Conservation (phyloP, 2,113 vertebrate genomes). For the Zapus hudsonius region DNA sequence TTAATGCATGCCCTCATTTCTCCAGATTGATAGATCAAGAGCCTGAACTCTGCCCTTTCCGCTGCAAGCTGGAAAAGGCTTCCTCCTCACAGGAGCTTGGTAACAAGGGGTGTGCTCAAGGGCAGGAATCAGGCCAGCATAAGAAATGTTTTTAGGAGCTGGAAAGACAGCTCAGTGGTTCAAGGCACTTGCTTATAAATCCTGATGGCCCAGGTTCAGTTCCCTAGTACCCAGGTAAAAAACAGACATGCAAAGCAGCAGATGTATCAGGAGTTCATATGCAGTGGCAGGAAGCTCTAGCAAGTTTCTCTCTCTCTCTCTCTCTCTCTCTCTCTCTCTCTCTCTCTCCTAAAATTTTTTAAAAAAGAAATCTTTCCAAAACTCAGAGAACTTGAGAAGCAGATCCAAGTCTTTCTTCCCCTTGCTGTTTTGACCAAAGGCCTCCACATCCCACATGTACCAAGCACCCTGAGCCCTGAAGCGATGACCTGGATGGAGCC, state of each 20-base stretch:
- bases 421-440: not conserved
- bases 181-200: no score
- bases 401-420: not conserved
- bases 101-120: not conserved
- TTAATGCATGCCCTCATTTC: not conserved
- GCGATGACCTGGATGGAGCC: rapidly evolving
- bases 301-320: no score
- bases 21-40: not conserved
- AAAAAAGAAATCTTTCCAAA: conserved; percentile 8
- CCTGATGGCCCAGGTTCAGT: no score
- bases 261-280: no score
- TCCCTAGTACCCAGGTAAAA: no score
- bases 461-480: not conserved
- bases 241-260: no score
- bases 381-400: not conserved
- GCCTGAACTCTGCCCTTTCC: not conserved
- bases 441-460: not conserved
- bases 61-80: not conserved
- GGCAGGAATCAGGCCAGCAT: not conserved
- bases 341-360: no score
- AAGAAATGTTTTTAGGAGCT: conserved; percentile 11
- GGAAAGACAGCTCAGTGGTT: no score
- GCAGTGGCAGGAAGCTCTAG: no score
- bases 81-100: not conserved
- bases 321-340: no score